Base-by-base conservation (phyloP, 2,888 invertebrate species). In the Drosophila longiperda region DNA sequence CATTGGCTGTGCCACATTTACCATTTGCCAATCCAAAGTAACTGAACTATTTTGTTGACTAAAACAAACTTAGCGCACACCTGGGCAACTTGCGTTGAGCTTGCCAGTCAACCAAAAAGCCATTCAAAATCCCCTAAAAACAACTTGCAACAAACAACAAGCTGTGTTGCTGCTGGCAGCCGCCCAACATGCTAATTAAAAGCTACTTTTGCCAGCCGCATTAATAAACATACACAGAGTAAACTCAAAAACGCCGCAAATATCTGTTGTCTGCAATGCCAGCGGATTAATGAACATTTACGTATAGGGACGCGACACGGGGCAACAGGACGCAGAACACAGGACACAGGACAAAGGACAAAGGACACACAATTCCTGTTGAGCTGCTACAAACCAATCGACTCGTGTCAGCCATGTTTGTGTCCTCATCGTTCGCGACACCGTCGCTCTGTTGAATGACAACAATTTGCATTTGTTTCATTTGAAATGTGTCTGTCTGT, bases 121-220 rank as follows among this genome's bases (percentile, higher is more conserved):
- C 82, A 81, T 87, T 83, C 66, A 85, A 70, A 83, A 69, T 66
- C 66, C 69, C 79, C 55, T 65, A 66, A 77, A 76, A 77, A 78
- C 77, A 78, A 75, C 75, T 79, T 78, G 77, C 70, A 75, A 79
- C 80, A 70, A 75, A 75, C 60, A 64, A 83, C 60, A 64, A 83
- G 87, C 76, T 73, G 71, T 75, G 70, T 55, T 86, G 69, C 52
- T 70, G 63, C 69, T 40, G 78, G 75, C 89, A 83, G 84, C 87
- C 77, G 84, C 87, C 77, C 89, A 83, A 85, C 87, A 85, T 85
- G 89, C 85, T 85, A 88, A 85, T 85, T 85, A 85, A 85, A 85
- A 85, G 85, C 87, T 83, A 83, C 89, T 85, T 88, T 78, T 78
- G 70, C 82, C 81, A 76, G 87, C 85, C 85, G 89, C 89, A 88